Evolutionary conservation across 2,888 invertebrate genomes (phyloP), one percentile per base, ranked within the genome.

Genomic region (Torymus aiolomorphi): DNA sequence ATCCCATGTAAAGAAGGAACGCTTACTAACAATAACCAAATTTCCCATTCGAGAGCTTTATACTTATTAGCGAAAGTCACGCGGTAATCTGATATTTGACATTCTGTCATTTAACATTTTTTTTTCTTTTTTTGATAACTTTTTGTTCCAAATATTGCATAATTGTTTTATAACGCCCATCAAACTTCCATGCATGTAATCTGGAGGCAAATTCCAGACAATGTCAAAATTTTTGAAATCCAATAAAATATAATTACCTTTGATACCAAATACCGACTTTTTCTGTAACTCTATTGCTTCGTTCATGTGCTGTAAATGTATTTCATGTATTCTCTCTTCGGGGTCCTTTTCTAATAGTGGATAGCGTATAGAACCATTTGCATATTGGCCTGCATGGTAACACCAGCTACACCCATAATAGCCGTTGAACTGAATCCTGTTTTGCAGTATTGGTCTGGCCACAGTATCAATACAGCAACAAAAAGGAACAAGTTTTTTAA

Each of bases 361-460:
- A 24, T 49, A 31, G 31, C 61, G 52, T 20, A 66, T 52, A 10
- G 52, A 51, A 18, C 69, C 69, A 8, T 61, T 66, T 31, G 57
- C 67, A 42, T 78, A 78, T 12, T 78, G 16, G 4, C 83, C 83
- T 20, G 42, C 31, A 16, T 63, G 69, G 57, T 83, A 82, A 69
- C 82, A 83, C 80, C 80, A 80, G 24, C 75, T 80, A 69, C 81
- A 81, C 1, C 83, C 75, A 16, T n/a, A 76, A 67, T 81, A 76
- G 16, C 78, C 83, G 51, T 81, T 83, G 51, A 67, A 81, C 54
- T 83, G 80, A 2, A 76, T 42, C 52, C 76, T 61, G 18, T 82
- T 69, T 57, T 20, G 42, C 14, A 61, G 4, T 56, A 61, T 72
- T 18, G 72, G 72, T 61, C 80, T 61, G 18, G 80, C 80, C 13